Evolutionary conservation across 2,113 vertebrate species (phyloP), one percentile per base, ranked within the genome.

Genomic region (Calonectris borealis): DNA sequence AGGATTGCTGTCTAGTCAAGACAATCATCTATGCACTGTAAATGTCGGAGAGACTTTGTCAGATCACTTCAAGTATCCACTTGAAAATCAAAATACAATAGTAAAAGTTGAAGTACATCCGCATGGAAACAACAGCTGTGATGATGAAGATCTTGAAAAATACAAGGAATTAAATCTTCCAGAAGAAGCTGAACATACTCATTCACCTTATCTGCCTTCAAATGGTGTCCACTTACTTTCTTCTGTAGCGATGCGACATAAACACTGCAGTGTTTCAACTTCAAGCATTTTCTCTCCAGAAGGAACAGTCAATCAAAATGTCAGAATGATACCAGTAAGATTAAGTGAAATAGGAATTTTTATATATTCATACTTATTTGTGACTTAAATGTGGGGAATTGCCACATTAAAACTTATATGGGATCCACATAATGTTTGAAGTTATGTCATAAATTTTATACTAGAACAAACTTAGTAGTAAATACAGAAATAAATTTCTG

Each of bases 291-390:
- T 90, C 60, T 73, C 79, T 71, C 13, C 65, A 77, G 95, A 97
- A 71, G 94, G 40, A 90, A 3, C 76, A 48, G 36, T 71, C 52
- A 76, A 54, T 78, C 34, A 89, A 27, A 96, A 96, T 19, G 84
- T 97, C 92, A 92, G 92, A 46, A 62, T 87, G 62, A 90, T 95
- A 68, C 94, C 97, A 49, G 97, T 97, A 98, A 98, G 97, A 88
- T 82, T 86, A 64, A 65, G 19, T 26, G 62, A 88, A 93, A 58
- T n/a, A 62, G 21, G 26, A 48, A 11, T 51, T 71, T 85, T 65
- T 79, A 40, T 73, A 11, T 70, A 61, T 26, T 31, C 3, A 9
- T 65, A 44, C 17, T 48, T 69, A 34, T 55, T 71, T 79, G 36
- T 79, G 44, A 48, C 46, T 38, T 64, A 55, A 60, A 38, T 22